A percentile compares a stretch with the other conserved stretches of the same genome.
Conservation (phyloP, 2,797 vertebrate genomes). For the Passerculus sandwichensis region DNA sequence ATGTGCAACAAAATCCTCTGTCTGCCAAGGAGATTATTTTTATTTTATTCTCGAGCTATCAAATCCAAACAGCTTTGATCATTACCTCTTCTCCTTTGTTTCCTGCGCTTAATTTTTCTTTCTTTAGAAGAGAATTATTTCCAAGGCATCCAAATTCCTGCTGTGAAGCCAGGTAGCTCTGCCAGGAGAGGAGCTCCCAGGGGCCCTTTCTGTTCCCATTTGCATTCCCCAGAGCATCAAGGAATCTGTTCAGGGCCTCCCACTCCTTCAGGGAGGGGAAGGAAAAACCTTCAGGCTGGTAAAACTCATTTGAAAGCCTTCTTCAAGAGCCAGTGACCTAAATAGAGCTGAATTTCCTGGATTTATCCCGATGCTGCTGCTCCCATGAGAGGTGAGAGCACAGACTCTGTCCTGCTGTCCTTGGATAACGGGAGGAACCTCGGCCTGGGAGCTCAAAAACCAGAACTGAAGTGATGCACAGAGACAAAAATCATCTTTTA, state of each 20-base stretch:
- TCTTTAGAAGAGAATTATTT: not conserved
- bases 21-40: not conserved
- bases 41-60: not conserved
- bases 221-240: not conserved
- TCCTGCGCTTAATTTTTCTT: not conserved
- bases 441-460: not conserved
- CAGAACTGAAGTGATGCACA: not conserved
- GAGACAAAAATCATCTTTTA: not conserved
- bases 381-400: not conserved
- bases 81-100: not conserved
- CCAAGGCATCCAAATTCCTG: not conserved
- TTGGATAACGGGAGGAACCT: not conserved
- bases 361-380: not conserved
- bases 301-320: conserved; percentile 33
- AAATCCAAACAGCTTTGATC: not conserved
- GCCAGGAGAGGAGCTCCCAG: not conserved
- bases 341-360: not conserved
- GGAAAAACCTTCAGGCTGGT: not conserved
- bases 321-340: conserved; percentile 22
- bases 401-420: not conserved
- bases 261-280: not conserved
- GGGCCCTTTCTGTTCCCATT: not conserved
- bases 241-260: not conserved
- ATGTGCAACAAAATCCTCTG: not conserved
- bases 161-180: not conserved